Base-by-base conservation (phyloP, 2,888 invertebrate genomes). In the Mallateleia sp. region DNA sequence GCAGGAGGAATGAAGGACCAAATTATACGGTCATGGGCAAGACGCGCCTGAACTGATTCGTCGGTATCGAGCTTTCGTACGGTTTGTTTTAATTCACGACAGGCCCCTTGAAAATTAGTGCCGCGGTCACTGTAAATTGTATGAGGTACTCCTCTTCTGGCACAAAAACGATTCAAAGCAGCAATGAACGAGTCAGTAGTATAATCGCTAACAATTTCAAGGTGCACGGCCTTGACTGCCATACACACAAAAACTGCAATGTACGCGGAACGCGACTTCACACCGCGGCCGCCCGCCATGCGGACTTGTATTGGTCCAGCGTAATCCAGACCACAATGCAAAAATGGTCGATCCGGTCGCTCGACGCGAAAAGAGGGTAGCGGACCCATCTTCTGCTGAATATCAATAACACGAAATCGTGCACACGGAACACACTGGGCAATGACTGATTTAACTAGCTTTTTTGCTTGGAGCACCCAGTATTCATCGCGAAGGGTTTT, bases 161-260 rank as follows among this genome's bases (percentile, higher is more conserved):
- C 28, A 24, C 62, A 42, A 20, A 62, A 62, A 42, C 62, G 42
- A 11, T 7, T 32, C n/a, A 89, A 87, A 0, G 91, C 89, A 0
- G 90, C 90, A 0, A 93, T 7, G 32, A 93, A 93, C 7, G 87
- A 77, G 1, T 84, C 83, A 0, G 91, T 62, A 1, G 90, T 34
- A 18, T 91, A 82, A 58, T 90, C 90, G 9, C 64, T 85, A 0
- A 92, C 92, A n/a, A 88, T 34, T 62, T 93, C 91, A 5, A 92
- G 24, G 60, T 92, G 91, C 1, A 92, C 38, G 1, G 92, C 91
- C 32, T 89, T 88, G 5, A 88, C 90, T 0, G 86, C 34, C 34
- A 58, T 58, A 14, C 58, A 58, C 8, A 58, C 34, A 5, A 93
- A 66, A 47, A 91, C 92, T 9, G 34, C 20, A 15, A 60, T 38